A percentile compares a stretch with the other conserved stretches of the same genome.
Conservation (phyloP, 2,888 invertebrate species). For the Parelbella ahira region DNA sequence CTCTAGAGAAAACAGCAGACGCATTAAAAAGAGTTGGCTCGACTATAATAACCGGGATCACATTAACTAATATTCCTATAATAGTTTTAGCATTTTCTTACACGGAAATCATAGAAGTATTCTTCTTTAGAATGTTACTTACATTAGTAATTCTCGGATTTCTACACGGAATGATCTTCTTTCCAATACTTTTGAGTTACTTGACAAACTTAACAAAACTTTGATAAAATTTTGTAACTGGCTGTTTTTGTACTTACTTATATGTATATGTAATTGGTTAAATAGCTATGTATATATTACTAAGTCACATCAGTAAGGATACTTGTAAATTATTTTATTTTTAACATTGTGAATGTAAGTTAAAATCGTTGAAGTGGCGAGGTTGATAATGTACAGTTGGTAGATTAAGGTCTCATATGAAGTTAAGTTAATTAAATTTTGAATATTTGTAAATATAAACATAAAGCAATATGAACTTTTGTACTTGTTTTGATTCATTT, state of each 20-base stretch:
- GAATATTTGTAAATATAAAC: constrained; percentile 25
- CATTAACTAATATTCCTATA: constrained; percentile 95
- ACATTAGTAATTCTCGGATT: constrained; percentile 96
- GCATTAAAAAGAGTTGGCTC: constrained; percentile 91
- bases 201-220: constrained; percentile 52
- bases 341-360: no score
- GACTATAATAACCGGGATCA: constrained; percentile 96
- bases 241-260: no score
- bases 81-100: constrained; percentile 94
- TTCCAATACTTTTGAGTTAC: constrained; percentile 94
- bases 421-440: no score
- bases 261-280: no score
- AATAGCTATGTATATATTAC: no score
- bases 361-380: no score
- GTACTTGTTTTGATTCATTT: constrained; percentile 4
- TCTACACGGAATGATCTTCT: constrained; percentile 92
- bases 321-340: no score
- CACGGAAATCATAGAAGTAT: constrained; percentile 94
- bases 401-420: no score
- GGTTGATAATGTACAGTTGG: no score
- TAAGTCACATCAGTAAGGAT: no score
- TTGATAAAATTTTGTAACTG: no score
- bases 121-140: constrained; percentile 98
- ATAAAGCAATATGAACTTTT: no score
- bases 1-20: constrained; percentile 84